Conservation (phyloP, 2,797 vertebrate species). For the Sebastes melanostomus region DNA sequence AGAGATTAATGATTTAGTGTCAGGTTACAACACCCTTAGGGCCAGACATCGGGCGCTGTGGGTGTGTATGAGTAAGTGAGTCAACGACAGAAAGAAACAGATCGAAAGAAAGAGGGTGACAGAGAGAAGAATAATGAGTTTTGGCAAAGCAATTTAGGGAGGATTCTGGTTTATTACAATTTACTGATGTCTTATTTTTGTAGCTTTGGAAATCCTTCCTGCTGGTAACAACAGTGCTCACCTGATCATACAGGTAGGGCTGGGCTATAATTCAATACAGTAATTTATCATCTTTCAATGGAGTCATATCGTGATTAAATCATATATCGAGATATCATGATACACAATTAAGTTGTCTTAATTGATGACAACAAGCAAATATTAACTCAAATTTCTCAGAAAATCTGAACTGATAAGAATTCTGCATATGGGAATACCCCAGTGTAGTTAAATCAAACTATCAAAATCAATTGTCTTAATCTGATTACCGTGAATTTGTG, state of each 20-base stretch:
- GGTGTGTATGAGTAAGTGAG: slow-evolving; percentile 22
- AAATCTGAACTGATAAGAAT: no score
- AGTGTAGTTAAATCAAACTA: no score
- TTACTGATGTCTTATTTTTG: neutral
- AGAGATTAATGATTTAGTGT: slow-evolving; percentile 78
- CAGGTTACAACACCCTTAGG: slow-evolving; percentile 68
- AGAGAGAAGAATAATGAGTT: slow-evolving; percentile 22
- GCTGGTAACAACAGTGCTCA: neutral
- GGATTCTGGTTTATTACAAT: neutral
- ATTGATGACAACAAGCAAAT: no score
- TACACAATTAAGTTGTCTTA: no score
- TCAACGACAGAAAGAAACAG: slow-evolving; percentile 18
- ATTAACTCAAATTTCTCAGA: no score
- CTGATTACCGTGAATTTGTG: no score
- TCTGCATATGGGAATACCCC: no score
- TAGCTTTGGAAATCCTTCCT: neutral
- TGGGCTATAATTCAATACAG: fast-evolving
- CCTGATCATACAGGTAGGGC: no score
- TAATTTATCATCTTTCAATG: no score
- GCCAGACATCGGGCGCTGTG: slow-evolving; percentile 19
- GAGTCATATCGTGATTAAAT: no score
- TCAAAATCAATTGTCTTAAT: no score
- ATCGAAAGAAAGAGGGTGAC: slow-evolving; percentile 4
- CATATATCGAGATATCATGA: no score
- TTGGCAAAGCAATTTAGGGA: neutral